Base-by-base conservation (phyloP, 2,888 invertebrate species). In the Pollenia griseotomentosa region DNA sequence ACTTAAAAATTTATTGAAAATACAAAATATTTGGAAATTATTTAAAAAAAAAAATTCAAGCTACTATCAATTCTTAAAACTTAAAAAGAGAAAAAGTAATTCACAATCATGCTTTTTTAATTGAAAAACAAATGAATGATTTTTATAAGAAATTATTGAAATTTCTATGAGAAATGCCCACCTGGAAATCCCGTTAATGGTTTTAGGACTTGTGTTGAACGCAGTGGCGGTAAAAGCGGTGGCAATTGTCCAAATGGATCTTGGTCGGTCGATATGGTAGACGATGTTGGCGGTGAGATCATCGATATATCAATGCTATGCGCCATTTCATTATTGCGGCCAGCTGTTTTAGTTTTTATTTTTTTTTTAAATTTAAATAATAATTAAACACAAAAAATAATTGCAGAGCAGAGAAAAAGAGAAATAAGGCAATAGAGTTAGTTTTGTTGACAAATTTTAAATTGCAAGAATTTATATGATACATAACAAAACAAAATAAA, bases 161-260 rank as follows among this genome's bases (percentile, higher is more conserved):
- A 61, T 48, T n/a, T 61, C 11, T 51, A 46, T 2, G 23, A 3
- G 23, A 1, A 44, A 48, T 73, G 12, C 89, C 83, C 92, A 94
- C 94, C 94, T 94, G 94, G 94, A 93, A 94, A 94, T 90, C 93
- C 93, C 91, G 93, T 93, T 92, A 93, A 90, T 90, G 93, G 93
- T 92, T 94, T 93, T 90, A 93, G 90, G 91, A 93, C 93, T 92
- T 94, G 93, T 91, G 93, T 93, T 91, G 94, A 94, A 92, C 94
- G 93, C 93, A 94, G 91, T 91, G 93, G 94, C 92, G 94, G 93
- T 91, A 93, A 93, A 91, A 94, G 91, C 91, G 93, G 93, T 90
- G 94, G 93, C 92, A 94, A 90, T 90, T 93, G 93, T 92, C 93
- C 93, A 91, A 92, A 92, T 90, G 93, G 94, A 92, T 94, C 93